Percentiles rank a stretch among this genome's conserved stretches.
Conservation (phyloP, 2,888 invertebrate species). For the Pilophorus perplexus region DNA sequence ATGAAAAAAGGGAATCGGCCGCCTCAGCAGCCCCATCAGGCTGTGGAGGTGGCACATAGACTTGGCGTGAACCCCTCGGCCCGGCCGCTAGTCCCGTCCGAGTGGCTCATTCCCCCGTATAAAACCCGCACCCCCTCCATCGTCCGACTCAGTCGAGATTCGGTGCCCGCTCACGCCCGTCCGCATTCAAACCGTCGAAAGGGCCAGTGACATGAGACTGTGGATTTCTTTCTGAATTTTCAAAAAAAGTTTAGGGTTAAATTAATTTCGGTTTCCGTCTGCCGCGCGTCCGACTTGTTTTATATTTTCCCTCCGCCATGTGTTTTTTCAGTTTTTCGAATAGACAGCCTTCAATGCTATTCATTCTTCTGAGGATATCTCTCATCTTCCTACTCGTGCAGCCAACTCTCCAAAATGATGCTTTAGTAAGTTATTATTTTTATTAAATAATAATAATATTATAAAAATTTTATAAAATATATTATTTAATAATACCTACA, state of each 20-base stretch:
- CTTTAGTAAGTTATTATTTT: constrained; percentile 33
- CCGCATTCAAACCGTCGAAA: neutral
- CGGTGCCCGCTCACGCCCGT: neutral
- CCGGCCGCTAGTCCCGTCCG: neutral
- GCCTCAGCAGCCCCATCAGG: neutral
- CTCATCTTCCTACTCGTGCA: constrained; percentile 17
- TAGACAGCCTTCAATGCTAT: constrained; percentile 36
- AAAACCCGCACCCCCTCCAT: constrained; percentile 21
- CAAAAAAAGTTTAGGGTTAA: too few species aligned
- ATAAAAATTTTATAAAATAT: too few species aligned
- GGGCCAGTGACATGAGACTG: constrained; percentile 7
- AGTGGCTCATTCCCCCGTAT: constrained; percentile 14
- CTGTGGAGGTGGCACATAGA: neutral
- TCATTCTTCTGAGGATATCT: constrained; percentile 37
- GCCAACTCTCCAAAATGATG: constrained; percentile 34
- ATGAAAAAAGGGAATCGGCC: too few species aligned
- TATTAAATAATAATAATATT: too few species aligned
- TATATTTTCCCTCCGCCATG: too few species aligned
- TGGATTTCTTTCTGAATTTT: too few species aligned
- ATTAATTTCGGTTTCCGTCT: too few species aligned
- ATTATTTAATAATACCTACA: too few species aligned
- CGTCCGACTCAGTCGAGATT: constrained; percentile 21
- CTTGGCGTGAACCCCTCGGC: neutral
- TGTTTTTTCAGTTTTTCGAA: constrained; percentile 34
- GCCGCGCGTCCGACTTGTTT: too few species aligned